Conservation (phyloP, 1,140 invertebrate species). For the Ridgeia piscesae region DNA sequence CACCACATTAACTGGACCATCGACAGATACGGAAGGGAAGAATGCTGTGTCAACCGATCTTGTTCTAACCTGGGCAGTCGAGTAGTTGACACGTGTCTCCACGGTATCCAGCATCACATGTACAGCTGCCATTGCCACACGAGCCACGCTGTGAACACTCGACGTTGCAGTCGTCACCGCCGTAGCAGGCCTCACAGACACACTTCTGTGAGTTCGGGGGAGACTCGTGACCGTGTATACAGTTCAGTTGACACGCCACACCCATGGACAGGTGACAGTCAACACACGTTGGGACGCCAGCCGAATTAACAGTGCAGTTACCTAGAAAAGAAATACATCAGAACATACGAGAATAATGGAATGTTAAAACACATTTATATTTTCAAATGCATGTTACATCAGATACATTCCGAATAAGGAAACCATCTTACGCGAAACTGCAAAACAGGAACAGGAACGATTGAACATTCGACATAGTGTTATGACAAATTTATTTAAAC, state of each 20-base stretch:
- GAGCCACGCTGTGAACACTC: conserved; percentile 40
- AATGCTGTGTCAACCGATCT: not conserved
- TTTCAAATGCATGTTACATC: not conserved
- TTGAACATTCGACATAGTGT: too few species aligned
- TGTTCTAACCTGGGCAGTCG: conserved; percentile 11
- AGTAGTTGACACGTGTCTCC: conserved; percentile 46
- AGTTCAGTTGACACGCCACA: conserved; percentile 39
- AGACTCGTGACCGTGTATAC: conserved; percentile 41
- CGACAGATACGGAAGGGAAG: not conserved
- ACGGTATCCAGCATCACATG: conserved; percentile 50
- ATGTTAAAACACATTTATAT: not conserved
- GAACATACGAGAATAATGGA: not conserved
- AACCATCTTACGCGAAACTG: not conserved
- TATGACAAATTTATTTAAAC: too few species aligned
- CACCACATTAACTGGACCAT: not conserved
- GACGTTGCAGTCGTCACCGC: conserved; percentile 37
- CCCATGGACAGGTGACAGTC: conserved; percentile 45
- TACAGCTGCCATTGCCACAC: conserved; percentile 44
- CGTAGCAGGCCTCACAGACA: conserved; percentile 42
- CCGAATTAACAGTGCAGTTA: conserved; percentile 35
- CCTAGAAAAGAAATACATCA: conserved; percentile 31
- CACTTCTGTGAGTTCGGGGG: conserved; percentile 38
- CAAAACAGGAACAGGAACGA: not conserved
- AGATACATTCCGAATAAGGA: not conserved
- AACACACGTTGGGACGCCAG: conserved; percentile 40